These are phyloP conservation scores for Thripadectes ignobilis DNA, from an alignment of 2,797 vertebrate genomes.

Conservation along the genomic window DNA sequence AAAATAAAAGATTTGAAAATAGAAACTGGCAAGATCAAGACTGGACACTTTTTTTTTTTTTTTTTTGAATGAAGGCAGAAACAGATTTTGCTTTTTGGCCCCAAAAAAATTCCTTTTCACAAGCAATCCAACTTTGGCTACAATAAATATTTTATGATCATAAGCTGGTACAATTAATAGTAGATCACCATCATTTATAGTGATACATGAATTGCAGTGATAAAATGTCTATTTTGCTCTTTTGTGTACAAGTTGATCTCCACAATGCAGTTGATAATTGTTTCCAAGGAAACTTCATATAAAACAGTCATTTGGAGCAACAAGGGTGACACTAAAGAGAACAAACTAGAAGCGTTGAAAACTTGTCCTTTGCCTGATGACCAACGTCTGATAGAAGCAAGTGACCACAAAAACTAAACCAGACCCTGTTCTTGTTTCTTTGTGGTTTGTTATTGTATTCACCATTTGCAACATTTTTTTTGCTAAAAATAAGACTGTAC, in stretches of 20 bases:
- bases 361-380: background rate
- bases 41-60: background rate
- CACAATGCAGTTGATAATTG: background rate
- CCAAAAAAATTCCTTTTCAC: background rate
- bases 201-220: background rate
- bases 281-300: conserved; percentile 13
- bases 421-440: background rate
- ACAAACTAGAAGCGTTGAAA: background rate
- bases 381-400: background rate
- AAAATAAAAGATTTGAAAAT: background rate
- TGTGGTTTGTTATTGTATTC: background rate
- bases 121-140: background rate
- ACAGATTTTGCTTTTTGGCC: background rate
- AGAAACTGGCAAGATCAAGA: background rate
- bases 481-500: background rate
- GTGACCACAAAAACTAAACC: background rate
- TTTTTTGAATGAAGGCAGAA: background rate
- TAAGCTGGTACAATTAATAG: background rate
- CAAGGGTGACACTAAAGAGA: background rate
- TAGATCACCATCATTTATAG: background rate
- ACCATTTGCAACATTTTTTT: background rate
- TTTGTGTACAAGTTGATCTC: background rate
- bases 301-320: background rate
- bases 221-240: background rate
- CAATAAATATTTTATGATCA: background rate